Conservation (phyloP, 2,113 vertebrate species). For the Motacilla tschutschensis region DNA sequence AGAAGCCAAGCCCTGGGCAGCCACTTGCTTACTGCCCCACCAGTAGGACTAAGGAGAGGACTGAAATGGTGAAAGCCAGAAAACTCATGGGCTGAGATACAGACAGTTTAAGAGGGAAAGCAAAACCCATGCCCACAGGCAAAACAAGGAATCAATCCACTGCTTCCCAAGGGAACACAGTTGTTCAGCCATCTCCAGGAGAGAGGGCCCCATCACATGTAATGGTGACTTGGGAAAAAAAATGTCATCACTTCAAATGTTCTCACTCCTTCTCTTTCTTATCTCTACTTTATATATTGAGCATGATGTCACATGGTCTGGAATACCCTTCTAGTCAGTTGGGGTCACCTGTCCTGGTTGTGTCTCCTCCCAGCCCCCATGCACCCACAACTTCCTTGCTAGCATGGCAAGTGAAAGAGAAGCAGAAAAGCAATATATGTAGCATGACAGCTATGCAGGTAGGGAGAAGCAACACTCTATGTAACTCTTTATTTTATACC, state of each 20-base stretch:
- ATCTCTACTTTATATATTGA: neutral
- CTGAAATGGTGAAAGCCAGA: neutral
- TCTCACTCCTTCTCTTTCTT: neutral
- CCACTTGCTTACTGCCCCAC: rapidly evolving
- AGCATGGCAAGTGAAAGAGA: neutral
- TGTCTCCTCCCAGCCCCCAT: neutral
- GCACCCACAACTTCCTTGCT: neutral
- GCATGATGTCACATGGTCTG: neutral
- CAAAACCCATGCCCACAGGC: neutral
- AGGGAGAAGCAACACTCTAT: neutral
- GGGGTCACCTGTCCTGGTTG: neutral
- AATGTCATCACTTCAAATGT: rapidly evolving
- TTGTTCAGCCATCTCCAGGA: neutral
- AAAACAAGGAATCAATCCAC: neutral
- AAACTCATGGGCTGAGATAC: neutral
- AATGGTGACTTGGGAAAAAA: neutral
- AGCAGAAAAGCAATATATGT: neutral
- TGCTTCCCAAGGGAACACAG: neutral
- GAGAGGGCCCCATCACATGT: neutral
- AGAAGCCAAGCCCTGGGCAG: neutral
- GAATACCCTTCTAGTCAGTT: neutral
- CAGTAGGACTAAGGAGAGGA: neutral
- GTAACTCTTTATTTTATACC: neutral
- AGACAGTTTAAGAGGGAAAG: neutral
- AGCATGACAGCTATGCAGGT: neutral